Percentiles rank a stretch among this genome's conserved stretches.
phyloP scores from a whole-genome alignment of 2,113 vertebrate genomes.

The Sorex araneus region DNA sequence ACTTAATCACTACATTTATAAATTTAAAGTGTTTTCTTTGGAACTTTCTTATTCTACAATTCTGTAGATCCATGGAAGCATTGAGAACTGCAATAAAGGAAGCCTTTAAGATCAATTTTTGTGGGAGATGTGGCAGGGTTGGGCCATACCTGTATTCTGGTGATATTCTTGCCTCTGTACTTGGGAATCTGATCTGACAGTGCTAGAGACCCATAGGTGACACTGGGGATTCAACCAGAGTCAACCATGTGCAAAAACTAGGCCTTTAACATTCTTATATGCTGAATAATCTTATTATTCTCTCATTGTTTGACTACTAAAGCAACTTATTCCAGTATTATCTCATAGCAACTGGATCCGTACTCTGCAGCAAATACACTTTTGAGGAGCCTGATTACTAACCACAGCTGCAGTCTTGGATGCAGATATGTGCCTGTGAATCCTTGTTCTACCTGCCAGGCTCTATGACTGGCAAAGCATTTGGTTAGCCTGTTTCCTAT shows the following conservation, averaged over 20 bases:
- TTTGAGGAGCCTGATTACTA: neutral
- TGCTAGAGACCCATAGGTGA: too few species aligned
- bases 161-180: too few species aligned
- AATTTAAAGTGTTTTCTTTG: neutral
- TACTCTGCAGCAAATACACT: neutral
- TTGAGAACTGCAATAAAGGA: conserved; percentile 1
- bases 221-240: too few species aligned
- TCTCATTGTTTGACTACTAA: conserved; percentile 5
- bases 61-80: neutral
- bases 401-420: neutral
- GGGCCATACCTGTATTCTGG: too few species aligned
- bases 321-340: neutral
- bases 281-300: neutral
- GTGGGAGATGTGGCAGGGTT: too few species aligned
- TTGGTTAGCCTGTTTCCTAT: neutral
- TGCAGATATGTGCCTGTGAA: neutral
- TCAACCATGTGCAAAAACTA: too few species aligned
- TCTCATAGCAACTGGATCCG: neutral
- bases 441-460: neutral
- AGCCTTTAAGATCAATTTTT: neutral
- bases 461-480: neutral
- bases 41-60: neutral
- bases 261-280: conserved; percentile 27
- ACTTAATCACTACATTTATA: neutral
- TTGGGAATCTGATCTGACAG: too few species aligned